Evolutionary conservation across 35 echinoderm and acorn worm genomes (phyloP).

Genomic region (Chiridota heheva): DNA sequence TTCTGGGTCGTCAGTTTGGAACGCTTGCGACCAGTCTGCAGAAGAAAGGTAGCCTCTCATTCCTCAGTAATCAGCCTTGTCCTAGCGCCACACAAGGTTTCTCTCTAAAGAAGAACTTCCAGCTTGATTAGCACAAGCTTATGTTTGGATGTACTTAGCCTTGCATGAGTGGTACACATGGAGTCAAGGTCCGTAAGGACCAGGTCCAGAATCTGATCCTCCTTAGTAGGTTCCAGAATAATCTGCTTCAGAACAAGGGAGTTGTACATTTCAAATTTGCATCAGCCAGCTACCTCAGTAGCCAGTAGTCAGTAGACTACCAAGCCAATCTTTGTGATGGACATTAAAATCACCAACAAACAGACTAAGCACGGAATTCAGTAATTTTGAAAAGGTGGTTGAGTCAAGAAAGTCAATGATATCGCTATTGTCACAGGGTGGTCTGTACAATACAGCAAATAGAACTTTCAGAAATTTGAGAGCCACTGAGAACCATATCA

Average conservation of each 20-base stretch:
- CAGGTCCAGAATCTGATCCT: constrained; percentile 65
- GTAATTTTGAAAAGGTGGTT: constrained; percentile 35
- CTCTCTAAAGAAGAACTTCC: constrained; percentile 19
- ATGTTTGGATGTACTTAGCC: constrained; percentile 55
- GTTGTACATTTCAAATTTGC: constrained; percentile 46
- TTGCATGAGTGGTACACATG: constrained; percentile 13
- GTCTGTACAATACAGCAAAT: constrained; percentile 49
- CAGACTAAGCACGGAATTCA: constrained; percentile 37
- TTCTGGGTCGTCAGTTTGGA: background rate
- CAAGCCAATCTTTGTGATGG: constrained; percentile 67
- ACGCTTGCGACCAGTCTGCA: background rate
- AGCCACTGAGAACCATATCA: constrained; percentile 58
- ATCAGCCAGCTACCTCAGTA: constrained; percentile 53
- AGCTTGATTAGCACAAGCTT: constrained; percentile 36
- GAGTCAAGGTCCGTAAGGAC: constrained; percentile 52
- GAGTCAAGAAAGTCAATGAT: constrained; percentile 61
- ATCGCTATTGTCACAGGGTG: constrained; percentile 58
- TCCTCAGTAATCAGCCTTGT: constrained; percentile 24
- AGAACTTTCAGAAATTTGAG: constrained; percentile 56
- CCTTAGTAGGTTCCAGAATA: constrained; percentile 61
- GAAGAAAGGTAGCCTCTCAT: background rate
- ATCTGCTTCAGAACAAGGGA: constrained; percentile 40
- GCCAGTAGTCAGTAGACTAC: constrained; percentile 54
- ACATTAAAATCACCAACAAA: constrained; percentile 69
- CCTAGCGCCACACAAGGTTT: constrained; percentile 47